These are phyloP conservation scores for Sisyra nigra DNA, from an alignment of 2,888 invertebrate genomes.

Conservation along the genomic window DNA sequence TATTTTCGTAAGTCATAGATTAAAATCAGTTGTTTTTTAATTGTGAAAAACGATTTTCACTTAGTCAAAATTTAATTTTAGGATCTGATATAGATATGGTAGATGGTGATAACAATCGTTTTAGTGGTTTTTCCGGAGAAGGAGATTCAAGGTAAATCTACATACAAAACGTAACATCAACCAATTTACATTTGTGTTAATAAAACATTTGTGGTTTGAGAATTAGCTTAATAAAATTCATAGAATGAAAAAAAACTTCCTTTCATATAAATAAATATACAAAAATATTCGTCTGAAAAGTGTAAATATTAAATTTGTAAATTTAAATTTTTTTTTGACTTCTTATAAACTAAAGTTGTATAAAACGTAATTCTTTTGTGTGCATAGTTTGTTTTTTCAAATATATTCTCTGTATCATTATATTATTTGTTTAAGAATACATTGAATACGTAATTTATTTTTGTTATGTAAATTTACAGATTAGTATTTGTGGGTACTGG, in stretches of 20 bases:
- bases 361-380: no score
- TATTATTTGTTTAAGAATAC: conserved; percentile 7
- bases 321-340: no score
- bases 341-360: no score
- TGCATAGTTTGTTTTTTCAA: not conserved
- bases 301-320: no score
- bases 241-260: conserved; percentile 1
- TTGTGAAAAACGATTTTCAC: conserved; percentile 4
- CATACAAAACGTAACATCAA: no score
- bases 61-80: conserved; percentile 13
- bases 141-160: conserved; percentile 27
- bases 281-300: no score
- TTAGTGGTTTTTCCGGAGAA: conserved; percentile 26
- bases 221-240: not conserved
- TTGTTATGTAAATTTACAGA: conserved; percentile 22
- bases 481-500: conserved; percentile 72
- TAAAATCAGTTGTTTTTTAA: conserved; percentile 3
- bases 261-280: not conserved
- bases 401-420: not conserved
- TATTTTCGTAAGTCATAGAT: conserved; percentile 56
- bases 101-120: conserved; percentile 24
- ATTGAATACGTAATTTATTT: conserved; percentile 1
- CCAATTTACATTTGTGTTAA: no score
- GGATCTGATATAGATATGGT: conserved; percentile 27
- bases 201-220: not conserved